These are phyloP conservation scores for Rhinolophus ferrumequinum DNA, from an alignment of 2,113 vertebrate species.

Conservation along the genomic window DNA sequence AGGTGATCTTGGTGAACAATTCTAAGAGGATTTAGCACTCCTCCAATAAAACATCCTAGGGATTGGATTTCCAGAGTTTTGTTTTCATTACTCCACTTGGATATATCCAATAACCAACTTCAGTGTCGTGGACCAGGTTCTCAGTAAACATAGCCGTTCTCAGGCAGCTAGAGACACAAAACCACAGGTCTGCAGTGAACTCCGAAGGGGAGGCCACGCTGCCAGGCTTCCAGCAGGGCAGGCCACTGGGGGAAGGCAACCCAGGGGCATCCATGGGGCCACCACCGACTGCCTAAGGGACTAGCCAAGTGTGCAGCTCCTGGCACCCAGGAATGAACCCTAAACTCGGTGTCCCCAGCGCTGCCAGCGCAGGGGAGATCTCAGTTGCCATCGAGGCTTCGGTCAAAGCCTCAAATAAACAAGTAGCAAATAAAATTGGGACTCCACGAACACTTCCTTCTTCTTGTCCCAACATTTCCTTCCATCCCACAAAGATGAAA, in stretches of 20 bases:
- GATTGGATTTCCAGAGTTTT: conserved; percentile 55
- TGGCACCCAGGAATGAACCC: neutral
- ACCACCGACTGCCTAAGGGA: neutral
- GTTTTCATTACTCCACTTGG: conserved; percentile 43
- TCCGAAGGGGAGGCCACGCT: neutral
- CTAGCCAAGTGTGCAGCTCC: neutral
- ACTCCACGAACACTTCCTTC: neutral
- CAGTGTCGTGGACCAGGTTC: neutral
- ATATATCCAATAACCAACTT: neutral
- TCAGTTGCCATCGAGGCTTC: neutral
- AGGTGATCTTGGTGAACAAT: conserved; percentile 57
- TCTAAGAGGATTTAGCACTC: conserved; percentile 56
- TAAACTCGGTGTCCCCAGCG: neutral
- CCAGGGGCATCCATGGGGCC: neutral
- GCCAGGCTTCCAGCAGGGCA: neutral
- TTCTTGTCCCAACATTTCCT: neutral
- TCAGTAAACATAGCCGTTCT: neutral
- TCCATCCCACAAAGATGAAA: neutral
- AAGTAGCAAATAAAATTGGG: neutral
- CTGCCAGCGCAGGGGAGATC: neutral
- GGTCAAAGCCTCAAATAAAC: neutral
- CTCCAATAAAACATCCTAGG: conserved; percentile 29
- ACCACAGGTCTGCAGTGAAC: neutral
- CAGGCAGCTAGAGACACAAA: neutral
- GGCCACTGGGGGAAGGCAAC: rapidly evolving